Evolutionary conservation across 2,113 vertebrate species (phyloP).

Genomic region (Arvicanthis niloticus): DNA sequence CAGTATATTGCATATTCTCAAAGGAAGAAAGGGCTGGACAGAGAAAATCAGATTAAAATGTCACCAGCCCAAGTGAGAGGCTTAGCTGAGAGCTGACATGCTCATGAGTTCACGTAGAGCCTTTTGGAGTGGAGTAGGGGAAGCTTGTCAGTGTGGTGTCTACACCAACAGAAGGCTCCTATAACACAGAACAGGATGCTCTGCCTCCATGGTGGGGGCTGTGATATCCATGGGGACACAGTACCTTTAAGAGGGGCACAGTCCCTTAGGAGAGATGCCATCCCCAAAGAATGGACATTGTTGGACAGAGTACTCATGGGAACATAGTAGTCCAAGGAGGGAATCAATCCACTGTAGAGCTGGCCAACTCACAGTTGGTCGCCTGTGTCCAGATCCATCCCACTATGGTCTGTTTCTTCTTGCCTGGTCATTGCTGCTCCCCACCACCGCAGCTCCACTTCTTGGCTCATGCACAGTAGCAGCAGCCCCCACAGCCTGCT

Average conservation of each 20-base stretch:
- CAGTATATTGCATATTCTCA: neutral
- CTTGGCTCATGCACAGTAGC: neutral
- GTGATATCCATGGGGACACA: neutral
- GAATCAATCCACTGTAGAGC: no score
- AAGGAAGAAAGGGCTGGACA: neutral
- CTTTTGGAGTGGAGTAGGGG: no score
- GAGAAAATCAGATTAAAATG: neutral
- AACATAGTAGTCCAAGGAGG: neutral
- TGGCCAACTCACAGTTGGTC: neutral
- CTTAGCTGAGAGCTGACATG: neutral
- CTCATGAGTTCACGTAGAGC: neutral
- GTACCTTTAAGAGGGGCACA: neutral
- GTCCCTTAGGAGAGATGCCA: neutral
- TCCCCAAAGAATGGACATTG: neutral
- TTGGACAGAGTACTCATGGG: neutral
- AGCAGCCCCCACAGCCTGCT: neutral
- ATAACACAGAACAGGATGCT: neutral
- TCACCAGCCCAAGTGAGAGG: neutral
- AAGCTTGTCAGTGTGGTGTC: neutral
- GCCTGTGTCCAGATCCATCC: neutral
- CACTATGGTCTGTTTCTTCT: neutral
- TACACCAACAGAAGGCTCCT: neutral
- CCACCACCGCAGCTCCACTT: neutral
- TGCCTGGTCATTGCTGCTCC: neutral
- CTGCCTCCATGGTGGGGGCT: neutral